Percentiles rank a stretch among this genome's conserved stretches.
Conservation (phyloP, 2,113 vertebrate genomes). For the Platysternon megacephalum region DNA sequence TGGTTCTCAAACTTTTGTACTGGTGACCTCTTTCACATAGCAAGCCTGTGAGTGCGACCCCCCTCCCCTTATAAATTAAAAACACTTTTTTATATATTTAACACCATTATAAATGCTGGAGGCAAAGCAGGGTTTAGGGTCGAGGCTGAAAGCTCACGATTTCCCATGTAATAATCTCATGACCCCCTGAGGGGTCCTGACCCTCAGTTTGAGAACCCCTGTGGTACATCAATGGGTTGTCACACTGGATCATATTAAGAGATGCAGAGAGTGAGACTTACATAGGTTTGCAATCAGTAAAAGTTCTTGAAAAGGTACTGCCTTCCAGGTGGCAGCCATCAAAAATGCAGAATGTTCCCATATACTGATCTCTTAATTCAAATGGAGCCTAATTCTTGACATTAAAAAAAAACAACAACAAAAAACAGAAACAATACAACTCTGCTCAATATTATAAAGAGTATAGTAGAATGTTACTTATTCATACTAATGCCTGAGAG, state of each 20-base stretch:
- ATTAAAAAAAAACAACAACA: neutral
- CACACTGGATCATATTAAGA: fast-evolving
- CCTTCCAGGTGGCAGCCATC: fast-evolving
- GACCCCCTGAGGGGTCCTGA: no score
- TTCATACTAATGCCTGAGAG: neutral
- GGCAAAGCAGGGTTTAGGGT: no score
- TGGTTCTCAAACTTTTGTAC: no score
- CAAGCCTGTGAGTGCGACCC: no score
- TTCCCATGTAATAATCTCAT: no score
- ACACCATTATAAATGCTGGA: no score
- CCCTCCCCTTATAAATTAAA: no score
- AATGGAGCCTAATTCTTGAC: neutral
- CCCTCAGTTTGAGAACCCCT: no score
- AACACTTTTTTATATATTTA: no score
- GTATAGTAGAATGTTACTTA: neutral
- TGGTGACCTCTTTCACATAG: no score
- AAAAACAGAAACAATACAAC: neutral
- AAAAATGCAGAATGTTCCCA: neutral
- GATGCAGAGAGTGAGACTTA: neutral
- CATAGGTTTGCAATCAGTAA: neutral
- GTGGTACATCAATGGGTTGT: neutral
- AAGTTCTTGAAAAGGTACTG: neutral
- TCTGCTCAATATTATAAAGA: neutral
- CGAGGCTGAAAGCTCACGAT: no score
- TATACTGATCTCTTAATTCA: neutral